Evolutionary conservation across 2,113 vertebrate genomes (phyloP).

Genomic region (Proteles cristata): DNA sequence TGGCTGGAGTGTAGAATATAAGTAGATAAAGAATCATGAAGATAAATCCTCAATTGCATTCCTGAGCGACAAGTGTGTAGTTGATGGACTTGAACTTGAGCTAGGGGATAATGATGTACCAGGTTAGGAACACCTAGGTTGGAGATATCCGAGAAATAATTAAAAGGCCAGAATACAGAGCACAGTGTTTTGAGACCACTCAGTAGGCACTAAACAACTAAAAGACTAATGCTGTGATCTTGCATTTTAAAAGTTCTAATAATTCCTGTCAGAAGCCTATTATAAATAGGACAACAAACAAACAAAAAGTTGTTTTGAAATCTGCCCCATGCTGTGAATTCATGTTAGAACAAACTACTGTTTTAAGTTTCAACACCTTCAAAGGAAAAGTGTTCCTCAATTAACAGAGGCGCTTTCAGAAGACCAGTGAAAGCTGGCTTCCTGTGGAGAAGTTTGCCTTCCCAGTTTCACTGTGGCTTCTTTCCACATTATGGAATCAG

Average conservation of each 20-base stretch:
- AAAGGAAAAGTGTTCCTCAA: slow-evolving; percentile 23
- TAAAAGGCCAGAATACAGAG: neutral
- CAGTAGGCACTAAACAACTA: neutral
- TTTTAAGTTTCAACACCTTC: neutral
- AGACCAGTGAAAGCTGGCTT: neutral
- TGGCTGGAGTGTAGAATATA: neutral
- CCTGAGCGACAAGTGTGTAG: neutral
- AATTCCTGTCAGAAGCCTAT: neutral
- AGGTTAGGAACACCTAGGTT: neutral
- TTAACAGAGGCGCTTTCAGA: neutral
- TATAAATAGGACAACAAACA: neutral
- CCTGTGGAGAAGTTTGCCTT: neutral
- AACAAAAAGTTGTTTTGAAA: neutral
- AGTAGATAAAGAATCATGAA: neutral
- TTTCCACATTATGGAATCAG: neutral
- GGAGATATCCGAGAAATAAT: neutral
- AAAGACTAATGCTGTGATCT: neutral
- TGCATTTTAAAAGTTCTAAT: neutral
- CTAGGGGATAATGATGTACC: neutral
- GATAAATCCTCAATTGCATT: neutral
- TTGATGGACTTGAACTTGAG: neutral
- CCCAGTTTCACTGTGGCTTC: neutral
- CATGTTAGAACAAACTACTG: neutral
- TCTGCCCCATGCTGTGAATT: neutral
- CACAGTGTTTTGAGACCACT: neutral